phyloP scores from a whole-genome alignment of 2,888 invertebrate species.

The Opisthograptis luteolata region DNA sequence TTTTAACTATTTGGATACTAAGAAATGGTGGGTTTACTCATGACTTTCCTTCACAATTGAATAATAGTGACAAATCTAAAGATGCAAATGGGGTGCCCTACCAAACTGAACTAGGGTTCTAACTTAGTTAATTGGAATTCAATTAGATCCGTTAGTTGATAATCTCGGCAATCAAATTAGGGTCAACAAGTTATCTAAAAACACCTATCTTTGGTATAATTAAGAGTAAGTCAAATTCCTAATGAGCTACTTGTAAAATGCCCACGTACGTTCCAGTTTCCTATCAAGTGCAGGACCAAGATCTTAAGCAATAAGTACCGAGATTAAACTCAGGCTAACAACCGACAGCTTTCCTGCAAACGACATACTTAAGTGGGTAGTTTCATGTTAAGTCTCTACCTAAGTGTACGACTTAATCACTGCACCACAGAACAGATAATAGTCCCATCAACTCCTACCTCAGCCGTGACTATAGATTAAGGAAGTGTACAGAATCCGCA shows the following conservation, averaged over 20 bases:
- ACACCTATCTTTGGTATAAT: too few species aligned
- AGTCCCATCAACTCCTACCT: slow-evolving; percentile 1
- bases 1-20: too few species aligned
- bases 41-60: too few species aligned
- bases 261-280: slow-evolving; percentile 6
- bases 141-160: too few species aligned
- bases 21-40: too few species aligned
- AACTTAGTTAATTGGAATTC: too few species aligned
- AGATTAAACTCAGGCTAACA: slow-evolving; percentile 13
- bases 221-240: too few species aligned
- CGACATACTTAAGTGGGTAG: slow-evolving; percentile 19
- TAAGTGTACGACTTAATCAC: slow-evolving; percentile 16
- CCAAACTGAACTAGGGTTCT: too few species aligned
- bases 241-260: not conserved
- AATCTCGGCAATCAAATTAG: too few species aligned
- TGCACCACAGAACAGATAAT: slow-evolving; percentile 1
- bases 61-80: too few species aligned
- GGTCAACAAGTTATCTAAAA: too few species aligned
- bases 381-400: slow-evolving; percentile 6
- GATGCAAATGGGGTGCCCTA: too few species aligned
- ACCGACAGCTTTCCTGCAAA: slow-evolving; percentile 20
- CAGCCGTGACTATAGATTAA: not conserved
- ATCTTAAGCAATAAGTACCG: slow-evolving; percentile 10
- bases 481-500: not conserved
- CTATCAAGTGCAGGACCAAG: slow-evolving; percentile 7